Conservation (phyloP, 1,140 invertebrate species). For the Delia radicum region DNA sequence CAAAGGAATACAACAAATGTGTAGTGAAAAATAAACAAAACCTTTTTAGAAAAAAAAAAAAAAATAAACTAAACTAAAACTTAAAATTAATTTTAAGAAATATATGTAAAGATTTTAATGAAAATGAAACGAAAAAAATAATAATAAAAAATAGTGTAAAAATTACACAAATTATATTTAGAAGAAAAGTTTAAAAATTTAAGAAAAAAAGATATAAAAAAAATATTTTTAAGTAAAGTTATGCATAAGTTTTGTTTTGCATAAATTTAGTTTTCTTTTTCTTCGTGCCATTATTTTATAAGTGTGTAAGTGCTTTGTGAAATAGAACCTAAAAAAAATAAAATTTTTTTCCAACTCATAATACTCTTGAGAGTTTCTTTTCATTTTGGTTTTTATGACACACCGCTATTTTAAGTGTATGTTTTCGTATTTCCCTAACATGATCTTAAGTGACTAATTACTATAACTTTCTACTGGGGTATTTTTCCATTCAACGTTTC, state of each 20-base stretch:
- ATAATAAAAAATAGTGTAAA: not conserved
- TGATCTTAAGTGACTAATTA: not conserved
- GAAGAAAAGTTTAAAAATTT: no score
- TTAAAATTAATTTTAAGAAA: not conserved
- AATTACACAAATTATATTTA: no score
- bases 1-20: no score
- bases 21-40: not conserved
- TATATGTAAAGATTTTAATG: no score
- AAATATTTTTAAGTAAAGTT: not conserved
- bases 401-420: not conserved
- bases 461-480: not conserved
- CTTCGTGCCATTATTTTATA: no score
- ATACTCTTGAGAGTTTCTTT: no score
- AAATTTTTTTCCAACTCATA: no score
- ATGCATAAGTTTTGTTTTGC: not conserved
- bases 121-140: not conserved
- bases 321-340: no score
- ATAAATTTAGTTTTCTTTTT: no score
- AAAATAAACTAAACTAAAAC: not conserved
- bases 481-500: not conserved
- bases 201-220: not conserved
- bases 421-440: not conserved
- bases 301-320: no score
- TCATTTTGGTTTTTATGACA: no score
- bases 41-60: not conserved